Conservation (phyloP, 1,140 invertebrate species). For the Bilobella aurantiaca region DNA sequence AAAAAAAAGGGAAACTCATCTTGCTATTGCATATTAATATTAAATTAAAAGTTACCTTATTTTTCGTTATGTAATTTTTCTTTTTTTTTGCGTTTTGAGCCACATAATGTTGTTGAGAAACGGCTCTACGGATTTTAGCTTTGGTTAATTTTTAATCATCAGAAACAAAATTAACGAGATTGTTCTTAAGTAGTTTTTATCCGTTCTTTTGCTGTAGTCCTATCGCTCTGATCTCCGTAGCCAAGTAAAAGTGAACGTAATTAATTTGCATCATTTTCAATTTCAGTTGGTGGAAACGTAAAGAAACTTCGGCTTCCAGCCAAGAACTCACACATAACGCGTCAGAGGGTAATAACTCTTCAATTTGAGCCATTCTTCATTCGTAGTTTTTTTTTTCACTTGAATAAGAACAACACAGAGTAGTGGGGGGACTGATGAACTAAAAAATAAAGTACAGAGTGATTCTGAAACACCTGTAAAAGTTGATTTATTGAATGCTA, state of each 20-base stretch:
- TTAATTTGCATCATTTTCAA: constrained; percentile 28
- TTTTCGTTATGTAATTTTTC: too few species aligned
- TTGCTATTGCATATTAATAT: too few species aligned
- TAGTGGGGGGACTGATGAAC: neutral
- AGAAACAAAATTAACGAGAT: too few species aligned
- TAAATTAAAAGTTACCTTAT: too few species aligned
- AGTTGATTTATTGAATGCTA: constrained; percentile 32
- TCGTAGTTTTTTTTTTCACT: neutral
- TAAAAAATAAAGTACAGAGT: neutral
- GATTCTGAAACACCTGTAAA: constrained; percentile 29
- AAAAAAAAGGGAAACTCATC: too few species aligned
- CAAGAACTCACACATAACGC: constrained; percentile 5
- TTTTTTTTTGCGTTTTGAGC: too few species aligned
- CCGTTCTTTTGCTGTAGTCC: too few species aligned
- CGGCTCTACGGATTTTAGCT: too few species aligned
- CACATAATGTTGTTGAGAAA: too few species aligned
- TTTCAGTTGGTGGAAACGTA: constrained; percentile 20
- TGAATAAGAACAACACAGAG: neutral
- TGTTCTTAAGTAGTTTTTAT: too few species aligned
- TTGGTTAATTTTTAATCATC: too few species aligned
- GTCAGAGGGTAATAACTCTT: neutral
- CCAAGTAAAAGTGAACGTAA: too few species aligned
- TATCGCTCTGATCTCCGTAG: neutral
- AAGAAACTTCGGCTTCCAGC: constrained; percentile 8
- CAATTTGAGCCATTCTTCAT: neutral